These are phyloP conservation scores for Gouania willdenowi DNA, from an alignment of 2,797 vertebrate genomes.

Conservation along the genomic window DNA sequence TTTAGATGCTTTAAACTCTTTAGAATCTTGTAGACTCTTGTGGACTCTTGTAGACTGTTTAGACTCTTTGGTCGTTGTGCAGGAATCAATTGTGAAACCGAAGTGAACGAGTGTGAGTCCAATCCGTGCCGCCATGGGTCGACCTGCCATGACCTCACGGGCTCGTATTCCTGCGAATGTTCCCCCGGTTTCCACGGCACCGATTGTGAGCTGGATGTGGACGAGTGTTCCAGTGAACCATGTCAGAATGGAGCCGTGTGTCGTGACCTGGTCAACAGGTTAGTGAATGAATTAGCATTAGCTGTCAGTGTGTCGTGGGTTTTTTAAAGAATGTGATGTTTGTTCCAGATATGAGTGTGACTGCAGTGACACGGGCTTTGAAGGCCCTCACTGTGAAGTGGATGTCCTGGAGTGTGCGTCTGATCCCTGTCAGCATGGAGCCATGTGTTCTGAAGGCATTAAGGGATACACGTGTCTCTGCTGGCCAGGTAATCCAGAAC, in stretches of 20 bases:
- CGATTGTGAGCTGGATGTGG: constrained; percentile 81
- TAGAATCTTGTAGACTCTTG: too few species aligned
- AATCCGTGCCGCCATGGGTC: constrained; percentile 82
- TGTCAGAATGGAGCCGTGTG: constrained; percentile 82
- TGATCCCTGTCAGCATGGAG: constrained; percentile 83
- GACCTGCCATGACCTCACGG: constrained; percentile 78
- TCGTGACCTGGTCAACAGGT: constrained; percentile 84
- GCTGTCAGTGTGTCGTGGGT: too few species aligned
- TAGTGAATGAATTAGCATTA: too few species aligned
- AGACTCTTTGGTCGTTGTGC: too few species aligned
- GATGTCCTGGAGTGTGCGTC: constrained; percentile 90
- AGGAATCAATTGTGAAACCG: constrained; percentile 84
- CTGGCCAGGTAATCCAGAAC: constrained; percentile 95
- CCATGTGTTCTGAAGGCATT: constrained; percentile 81
- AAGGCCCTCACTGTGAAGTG: constrained; percentile 81
- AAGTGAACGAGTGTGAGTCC: constrained; percentile 86
- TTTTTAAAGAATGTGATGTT: background rate
- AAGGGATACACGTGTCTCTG: constrained; percentile 84
- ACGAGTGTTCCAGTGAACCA: constrained; percentile 87
- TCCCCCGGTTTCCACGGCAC: constrained; percentile 76
- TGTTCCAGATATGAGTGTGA: constrained; percentile 83
- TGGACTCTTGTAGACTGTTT: too few species aligned
- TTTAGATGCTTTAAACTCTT: too few species aligned
- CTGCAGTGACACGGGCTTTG: constrained; percentile 84
- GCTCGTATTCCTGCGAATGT: constrained; percentile 84